Conservation (phyloP, 2,113 vertebrate genomes). For the Hyaena hyaena region DNA sequence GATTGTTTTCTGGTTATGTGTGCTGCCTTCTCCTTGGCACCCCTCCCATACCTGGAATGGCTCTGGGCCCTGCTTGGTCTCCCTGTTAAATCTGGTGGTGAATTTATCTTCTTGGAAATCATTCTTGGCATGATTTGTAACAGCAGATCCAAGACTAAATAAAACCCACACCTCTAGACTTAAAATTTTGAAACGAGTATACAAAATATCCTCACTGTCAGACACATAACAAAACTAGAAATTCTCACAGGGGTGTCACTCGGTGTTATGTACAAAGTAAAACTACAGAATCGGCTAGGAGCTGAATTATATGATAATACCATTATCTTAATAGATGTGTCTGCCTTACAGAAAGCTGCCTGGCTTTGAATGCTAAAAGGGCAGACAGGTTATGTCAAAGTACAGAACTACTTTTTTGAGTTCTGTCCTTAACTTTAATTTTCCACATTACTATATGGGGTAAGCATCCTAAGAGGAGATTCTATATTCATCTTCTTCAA, state of each 20-base stretch:
- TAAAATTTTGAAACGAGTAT: neutral
- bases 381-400: neutral
- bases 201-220: neutral
- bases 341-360: neutral
- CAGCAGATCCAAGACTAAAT: neutral
- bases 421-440: neutral
- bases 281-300: neutral
- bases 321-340: neutral
- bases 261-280: neutral
- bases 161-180: neutral
- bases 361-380: neutral
- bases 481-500: neutral
- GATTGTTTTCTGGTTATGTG: too few species aligned
- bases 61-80: neutral
- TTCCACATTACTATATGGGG: neutral
- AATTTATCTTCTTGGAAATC: neutral
- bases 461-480: neutral
- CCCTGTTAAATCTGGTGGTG: neutral
- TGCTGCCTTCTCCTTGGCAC: too few species aligned
- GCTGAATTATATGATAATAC: neutral
- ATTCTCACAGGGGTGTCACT: neutral
- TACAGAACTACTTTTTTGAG: neutral
- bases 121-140: neutral
- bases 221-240: neutral
- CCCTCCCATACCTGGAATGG: fast-evolving